These are phyloP conservation scores for Poliocrania exsul DNA, from an alignment of 2,797 vertebrate genomes.

Conservation along the genomic window DNA sequence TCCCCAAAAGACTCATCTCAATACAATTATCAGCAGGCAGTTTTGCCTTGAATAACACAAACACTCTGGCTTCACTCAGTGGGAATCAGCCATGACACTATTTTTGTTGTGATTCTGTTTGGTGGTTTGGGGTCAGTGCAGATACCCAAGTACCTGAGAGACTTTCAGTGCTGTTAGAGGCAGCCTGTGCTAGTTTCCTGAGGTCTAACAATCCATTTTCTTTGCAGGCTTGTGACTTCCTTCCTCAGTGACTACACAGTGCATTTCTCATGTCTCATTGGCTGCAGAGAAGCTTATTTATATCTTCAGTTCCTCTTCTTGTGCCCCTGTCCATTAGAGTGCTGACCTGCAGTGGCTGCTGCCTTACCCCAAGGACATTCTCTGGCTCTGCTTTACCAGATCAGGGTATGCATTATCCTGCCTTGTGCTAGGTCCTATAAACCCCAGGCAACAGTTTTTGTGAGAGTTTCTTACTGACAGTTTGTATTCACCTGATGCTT, in stretches of 20 bases:
- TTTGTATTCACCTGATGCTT: not conserved
- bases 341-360: conserved; percentile 12
- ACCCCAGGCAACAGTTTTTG: not conserved
- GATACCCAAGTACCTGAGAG: not conserved
- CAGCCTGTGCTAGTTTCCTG: not conserved
- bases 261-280: not conserved
- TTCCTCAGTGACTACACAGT: not conserved
- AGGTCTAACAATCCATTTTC: not conserved
- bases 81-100: not conserved
- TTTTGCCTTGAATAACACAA: not conserved
- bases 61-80: not conserved
- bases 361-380: not conserved
- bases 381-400: not conserved
- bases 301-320: conserved; percentile 18
- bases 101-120: not conserved
- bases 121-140: not conserved
- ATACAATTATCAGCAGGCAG: not conserved
- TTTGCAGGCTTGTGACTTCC: conserved; percentile 30
- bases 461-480: not conserved
- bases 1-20: not conserved
- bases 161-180: not conserved
- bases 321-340: not conserved
- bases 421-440: not conserved
- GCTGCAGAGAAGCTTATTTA: conserved; percentile 19
- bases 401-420: not conserved